Evolutionary conservation across 1,140 invertebrate genomes (phyloP).

Genomic region (Scylla paramamosain): DNA sequence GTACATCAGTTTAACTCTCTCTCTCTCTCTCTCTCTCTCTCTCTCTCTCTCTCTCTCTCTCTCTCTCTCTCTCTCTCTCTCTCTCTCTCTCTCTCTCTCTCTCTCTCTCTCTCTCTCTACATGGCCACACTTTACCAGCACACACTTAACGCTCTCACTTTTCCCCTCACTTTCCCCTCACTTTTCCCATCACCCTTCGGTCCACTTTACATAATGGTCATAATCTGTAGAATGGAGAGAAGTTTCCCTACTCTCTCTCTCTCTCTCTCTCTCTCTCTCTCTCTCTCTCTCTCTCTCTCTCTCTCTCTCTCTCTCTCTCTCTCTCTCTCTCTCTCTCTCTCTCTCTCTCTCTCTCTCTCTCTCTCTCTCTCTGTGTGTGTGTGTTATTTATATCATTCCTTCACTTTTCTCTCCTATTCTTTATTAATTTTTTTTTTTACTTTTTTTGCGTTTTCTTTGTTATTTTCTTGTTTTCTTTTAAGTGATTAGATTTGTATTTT

Average conservation of each 20-base stretch:
- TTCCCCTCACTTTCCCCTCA: not conserved
- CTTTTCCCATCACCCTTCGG: not conserved
- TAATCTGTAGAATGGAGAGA: constrained; percentile 39
- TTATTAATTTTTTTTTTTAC: not conserved
- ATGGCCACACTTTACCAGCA: not conserved
- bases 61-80: no score
- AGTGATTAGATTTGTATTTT: not conserved
- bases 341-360: not conserved
- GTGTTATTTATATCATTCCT: not conserved
- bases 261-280: no score
- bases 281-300: no score
- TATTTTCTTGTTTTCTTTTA: not conserved
- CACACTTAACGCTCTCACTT: no score
- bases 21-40: no score
- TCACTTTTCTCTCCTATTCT: not conserved
- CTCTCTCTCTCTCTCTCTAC: not conserved
- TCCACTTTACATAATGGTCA: constrained; percentile 44
- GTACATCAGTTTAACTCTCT: no score
- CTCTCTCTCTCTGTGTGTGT: no score
- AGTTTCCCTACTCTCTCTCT: no score
- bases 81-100: constrained; percentile 10
- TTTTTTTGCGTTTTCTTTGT: not conserved
- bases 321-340: not conserved
- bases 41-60: no score
- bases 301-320: not conserved